phyloP scores from a whole-genome alignment of 2,888 invertebrate species.

The Ophonus ardosiacus region DNA sequence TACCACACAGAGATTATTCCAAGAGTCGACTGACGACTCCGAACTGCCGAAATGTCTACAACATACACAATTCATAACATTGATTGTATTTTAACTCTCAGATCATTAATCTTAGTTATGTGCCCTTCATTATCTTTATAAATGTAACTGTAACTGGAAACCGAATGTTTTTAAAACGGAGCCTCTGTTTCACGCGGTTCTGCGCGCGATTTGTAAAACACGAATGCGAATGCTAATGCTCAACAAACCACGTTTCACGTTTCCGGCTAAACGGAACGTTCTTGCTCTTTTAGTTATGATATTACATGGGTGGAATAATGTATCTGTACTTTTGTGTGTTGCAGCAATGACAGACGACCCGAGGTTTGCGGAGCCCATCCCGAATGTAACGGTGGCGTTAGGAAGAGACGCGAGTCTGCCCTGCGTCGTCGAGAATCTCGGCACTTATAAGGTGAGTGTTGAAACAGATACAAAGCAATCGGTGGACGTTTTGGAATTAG shows the following conservation, averaged over 20 bases:
- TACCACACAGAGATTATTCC: constrained; percentile 57
- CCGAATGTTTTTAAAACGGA: constrained; percentile 60
- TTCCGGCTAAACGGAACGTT: constrained; percentile 30
- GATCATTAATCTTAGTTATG: constrained; percentile 66
- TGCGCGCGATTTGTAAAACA: constrained; percentile 57
- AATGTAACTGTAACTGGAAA: constrained; percentile 63
- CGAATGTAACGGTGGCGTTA: constrained; percentile 93
- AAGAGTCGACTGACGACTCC: constrained; percentile 53
- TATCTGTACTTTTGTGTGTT: constrained; percentile 71
- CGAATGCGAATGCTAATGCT: constrained; percentile 56
- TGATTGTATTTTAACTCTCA: constrained; percentile 65
- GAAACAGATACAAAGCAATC: neutral
- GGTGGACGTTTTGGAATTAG: constrained; percentile 31
- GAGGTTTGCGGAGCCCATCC: constrained; percentile 92
- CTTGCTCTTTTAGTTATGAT: neutral
- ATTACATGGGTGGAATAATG: neutral
- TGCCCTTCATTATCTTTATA: constrained; percentile 65
- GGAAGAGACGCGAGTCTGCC: constrained; percentile 93
- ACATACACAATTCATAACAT: constrained; percentile 65
- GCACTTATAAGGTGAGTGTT: constrained; percentile 87
- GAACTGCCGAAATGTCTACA: constrained; percentile 61
- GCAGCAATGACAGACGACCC: constrained; percentile 92
- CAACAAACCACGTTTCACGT: constrained; percentile 28
- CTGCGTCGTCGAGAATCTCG: constrained; percentile 93
- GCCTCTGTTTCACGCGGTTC: constrained; percentile 32